Base-by-base conservation (phyloP, 1,140 invertebrate genomes). In the Manduca sexta region DNA sequence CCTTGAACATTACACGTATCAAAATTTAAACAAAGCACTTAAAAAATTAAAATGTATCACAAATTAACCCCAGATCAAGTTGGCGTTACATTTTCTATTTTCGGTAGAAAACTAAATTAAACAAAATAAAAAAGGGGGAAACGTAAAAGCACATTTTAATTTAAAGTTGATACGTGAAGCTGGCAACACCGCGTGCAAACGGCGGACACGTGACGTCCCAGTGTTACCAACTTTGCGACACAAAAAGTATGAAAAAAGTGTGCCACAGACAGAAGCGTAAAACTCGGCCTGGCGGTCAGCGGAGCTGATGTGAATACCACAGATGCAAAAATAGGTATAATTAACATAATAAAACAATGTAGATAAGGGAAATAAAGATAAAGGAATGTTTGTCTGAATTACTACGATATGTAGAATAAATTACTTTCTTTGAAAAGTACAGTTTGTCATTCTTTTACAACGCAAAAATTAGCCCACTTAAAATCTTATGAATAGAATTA, bases 211-310 rank as follows among this genome's bases (percentile, higher is more conserved):
- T 63, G 64, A 63, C 63, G 58, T 41, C 31, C 51, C 60, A 59
- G 52, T 64, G 68, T 65, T 68, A 67, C 59, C 59, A 69, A 73
- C 70, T 77, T 78, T 63, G 64, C 52, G 49, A 65, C 55, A 59
- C 57, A 71, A 74, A 72, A 74, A 69, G 63, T 63, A 43, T 52
- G 62, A 70, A 73, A 68, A 65, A 67, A 48, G 37, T 43, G 41
- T 54, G 35, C 52, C 38, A 52, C 52, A 42, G 50, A 33, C 61
- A 57, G 50, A 44, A 54, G 62, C 62, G 64, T 71, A 64, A 77
- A 77, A 68, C 60, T 64, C 57, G 42, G 45, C 45, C 55, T 56
- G 52, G 60, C 56, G 60, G 62, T 66, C 73, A 68, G 53, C 31
- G 37, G 13, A 6, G 13, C 11, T 16, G 13, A 34, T 11, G 8